These are phyloP conservation scores for Salpingus planirostris DNA, from an alignment of 2,888 invertebrate genomes.

Conservation along the genomic window DNA sequence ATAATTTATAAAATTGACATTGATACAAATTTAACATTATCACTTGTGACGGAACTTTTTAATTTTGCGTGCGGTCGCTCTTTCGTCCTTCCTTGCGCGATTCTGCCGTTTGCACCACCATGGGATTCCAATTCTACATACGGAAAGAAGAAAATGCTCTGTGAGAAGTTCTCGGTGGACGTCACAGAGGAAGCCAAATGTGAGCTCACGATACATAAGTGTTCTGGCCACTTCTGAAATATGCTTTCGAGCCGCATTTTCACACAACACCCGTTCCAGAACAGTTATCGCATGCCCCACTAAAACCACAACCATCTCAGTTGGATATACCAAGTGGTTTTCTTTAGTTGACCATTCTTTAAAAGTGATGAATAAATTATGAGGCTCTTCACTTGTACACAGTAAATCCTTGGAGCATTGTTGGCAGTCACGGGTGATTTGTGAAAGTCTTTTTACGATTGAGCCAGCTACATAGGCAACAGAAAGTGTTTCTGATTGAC, in stretches of 20 bases:
- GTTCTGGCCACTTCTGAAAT: neutral
- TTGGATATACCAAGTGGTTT: conserved; percentile 3
- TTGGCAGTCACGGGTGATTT: neutral
- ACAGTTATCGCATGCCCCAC: conserved; percentile 2
- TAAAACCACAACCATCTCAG: conserved; percentile 6
- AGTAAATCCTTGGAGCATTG: neutral
- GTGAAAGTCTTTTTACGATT: conserved; percentile 2
- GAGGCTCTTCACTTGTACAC: conserved; percentile 1
- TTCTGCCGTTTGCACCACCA: conserved; percentile 5
- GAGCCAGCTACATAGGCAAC: conserved; percentile 5
- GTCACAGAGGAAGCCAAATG: neutral
- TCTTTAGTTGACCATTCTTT: conserved; percentile 4
- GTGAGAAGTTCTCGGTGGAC: neutral
- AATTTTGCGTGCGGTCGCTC: neutral
- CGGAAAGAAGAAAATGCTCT: neutral
- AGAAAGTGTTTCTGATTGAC: neutral
- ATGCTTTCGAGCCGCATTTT: neutral
- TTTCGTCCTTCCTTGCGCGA: neutral
- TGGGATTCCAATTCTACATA: conserved; percentile 5
- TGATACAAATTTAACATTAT: no score
- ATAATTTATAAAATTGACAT: no score
- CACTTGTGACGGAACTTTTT: no score
- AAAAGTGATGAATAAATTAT: conserved; percentile 4
- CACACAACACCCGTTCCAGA: neutral
- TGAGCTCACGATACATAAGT: neutral